Conservation (phyloP, 2,888 invertebrate species). For the Portevinia maculata region DNA sequence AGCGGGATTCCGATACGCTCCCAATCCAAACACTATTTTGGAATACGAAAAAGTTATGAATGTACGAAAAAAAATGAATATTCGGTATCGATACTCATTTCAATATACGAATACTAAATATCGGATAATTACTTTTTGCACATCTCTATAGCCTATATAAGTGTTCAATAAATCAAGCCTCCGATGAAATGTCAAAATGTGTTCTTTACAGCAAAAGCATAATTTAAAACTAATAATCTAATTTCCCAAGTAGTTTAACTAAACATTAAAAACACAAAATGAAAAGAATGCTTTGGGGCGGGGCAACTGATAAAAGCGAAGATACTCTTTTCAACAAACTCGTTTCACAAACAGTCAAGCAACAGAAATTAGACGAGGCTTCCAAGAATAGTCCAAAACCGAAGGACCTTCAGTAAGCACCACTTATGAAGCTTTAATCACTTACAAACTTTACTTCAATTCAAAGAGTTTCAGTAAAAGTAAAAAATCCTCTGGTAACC, state of each 20-base stretch:
- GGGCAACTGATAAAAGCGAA: constrained; percentile 36
- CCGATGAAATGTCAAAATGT: no score
- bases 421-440: neutral
- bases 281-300: constrained; percentile 64
- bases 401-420: constrained; percentile 56
- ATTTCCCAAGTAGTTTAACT: neutral
- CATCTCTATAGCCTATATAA: no score
- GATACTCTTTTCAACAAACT: constrained; percentile 63
- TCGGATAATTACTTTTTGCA: no score
- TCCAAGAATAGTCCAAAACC: constrained; percentile 41
- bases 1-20: no score
- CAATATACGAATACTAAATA: no score
- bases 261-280: constrained; percentile 1
- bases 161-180: no score
- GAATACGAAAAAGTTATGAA: no score
- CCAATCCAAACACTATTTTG: no score
- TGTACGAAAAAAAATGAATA: no score
- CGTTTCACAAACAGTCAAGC: constrained; percentile 63
- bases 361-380: constrained; percentile 57
- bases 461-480: constrained; percentile 77
- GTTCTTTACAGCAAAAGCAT: constrained; percentile 3
- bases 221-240: neutral
- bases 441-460: neutral
- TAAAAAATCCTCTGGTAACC: constrained; percentile 81
- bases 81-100: no score